Conservation (phyloP, 2,113 vertebrate species). For the Eubucco bourcierii region DNA sequence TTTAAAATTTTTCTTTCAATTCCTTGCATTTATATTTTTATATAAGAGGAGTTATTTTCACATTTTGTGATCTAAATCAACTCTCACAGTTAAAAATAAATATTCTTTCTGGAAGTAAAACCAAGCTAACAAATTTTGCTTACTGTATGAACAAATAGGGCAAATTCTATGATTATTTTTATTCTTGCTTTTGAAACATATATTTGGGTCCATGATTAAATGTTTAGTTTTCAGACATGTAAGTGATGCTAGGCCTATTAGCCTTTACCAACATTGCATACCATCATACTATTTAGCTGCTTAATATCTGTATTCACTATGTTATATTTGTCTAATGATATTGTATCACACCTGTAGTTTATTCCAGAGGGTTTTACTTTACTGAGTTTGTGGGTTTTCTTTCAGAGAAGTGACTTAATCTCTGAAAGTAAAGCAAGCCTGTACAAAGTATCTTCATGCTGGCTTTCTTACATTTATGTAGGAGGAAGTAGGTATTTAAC, state of each 20-base stretch:
- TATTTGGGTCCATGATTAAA: not conserved
- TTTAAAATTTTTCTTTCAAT: not conserved
- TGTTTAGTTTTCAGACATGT: not conserved
- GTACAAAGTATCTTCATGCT: not conserved
- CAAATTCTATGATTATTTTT: not conserved
- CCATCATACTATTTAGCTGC: not conserved
- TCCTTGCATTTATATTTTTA: not conserved
- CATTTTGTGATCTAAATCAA: not conserved
- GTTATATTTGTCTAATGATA: not conserved
- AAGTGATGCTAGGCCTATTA: not conserved
- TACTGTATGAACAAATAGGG: not conserved
- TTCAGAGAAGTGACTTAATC: not conserved
- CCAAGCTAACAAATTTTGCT: not conserved
- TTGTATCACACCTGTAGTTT: not conserved
- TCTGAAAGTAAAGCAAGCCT: not conserved
- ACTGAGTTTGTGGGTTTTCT: not conserved
- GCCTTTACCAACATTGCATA: not conserved
- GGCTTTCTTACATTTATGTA: not conserved
- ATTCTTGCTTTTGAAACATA: not conserved
- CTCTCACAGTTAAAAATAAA: not conserved
- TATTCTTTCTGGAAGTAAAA: not conserved
- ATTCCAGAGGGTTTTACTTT: not conserved
- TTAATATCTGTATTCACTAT: not conserved
- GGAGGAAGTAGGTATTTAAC: not conserved
- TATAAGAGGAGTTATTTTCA: not conserved